A percentile compares a stretch with the other conserved stretches of the same genome.
phyloP scores from a whole-genome alignment of 2,888 invertebrate species.

The Loripinus fragilis region DNA sequence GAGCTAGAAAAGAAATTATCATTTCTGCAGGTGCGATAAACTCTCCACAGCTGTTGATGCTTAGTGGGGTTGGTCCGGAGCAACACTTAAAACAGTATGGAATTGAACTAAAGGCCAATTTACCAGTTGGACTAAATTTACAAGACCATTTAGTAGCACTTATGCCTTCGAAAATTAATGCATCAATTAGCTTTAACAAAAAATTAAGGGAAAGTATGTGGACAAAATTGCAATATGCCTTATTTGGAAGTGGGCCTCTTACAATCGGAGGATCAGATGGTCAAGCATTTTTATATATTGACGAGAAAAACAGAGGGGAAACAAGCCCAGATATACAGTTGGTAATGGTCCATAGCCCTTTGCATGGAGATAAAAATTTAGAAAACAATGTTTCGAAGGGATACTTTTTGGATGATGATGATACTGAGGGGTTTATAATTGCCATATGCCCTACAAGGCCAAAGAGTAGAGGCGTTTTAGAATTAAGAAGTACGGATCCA shows the following conservation, averaged over 20 bases:
- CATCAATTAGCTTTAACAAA: background rate
- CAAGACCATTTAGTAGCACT: background rate
- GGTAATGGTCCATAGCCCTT: background rate
- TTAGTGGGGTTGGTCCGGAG: background rate
- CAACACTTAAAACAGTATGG: background rate
- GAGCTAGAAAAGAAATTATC: background rate
- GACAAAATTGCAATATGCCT: background rate
- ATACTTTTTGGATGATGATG: background rate
- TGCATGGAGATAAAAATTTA: background rate
- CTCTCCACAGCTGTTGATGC: conserved; percentile 6
- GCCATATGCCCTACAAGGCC: conserved; percentile 81
- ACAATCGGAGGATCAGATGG: background rate
- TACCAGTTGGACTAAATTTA: conserved; percentile 7
- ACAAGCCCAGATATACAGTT: background rate
- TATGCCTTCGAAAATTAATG: background rate
- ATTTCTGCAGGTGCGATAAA: conserved; percentile 1
- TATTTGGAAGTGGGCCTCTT: background rate
- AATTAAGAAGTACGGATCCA: conserved; percentile 90
- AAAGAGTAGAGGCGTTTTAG: conserved; percentile 91
- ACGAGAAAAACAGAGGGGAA: background rate
- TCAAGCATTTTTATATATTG: background rate
- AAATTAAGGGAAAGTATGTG: background rate
- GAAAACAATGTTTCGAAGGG: background rate
- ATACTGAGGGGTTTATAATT: conserved; percentile 74
- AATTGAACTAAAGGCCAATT: background rate